Conservation (phyloP, 2,113 vertebrate species). For the Trichomycterus rosablanca region DNA sequence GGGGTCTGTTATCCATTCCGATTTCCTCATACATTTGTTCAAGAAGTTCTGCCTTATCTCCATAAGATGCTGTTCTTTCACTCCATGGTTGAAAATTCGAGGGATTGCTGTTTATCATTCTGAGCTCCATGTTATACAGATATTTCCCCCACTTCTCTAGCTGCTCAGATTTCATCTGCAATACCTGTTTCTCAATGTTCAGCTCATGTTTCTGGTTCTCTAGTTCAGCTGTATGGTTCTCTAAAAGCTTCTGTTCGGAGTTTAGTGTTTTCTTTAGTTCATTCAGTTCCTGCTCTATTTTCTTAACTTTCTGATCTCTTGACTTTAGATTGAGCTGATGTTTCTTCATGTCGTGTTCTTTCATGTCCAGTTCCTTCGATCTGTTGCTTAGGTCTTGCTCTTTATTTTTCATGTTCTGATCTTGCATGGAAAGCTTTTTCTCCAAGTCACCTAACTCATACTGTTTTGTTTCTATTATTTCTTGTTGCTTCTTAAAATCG, state of each 20-base stretch:
- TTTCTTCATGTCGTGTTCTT: slow-evolving; percentile 11
- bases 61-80: slow-evolving; percentile 39
- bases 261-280: slow-evolving; percentile 27
- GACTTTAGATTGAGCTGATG: slow-evolving; percentile 4
- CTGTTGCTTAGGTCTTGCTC: slow-evolving; percentile 9
- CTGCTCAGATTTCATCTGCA: slow-evolving; percentile 54
- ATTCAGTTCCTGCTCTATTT: slow-evolving; percentile 29
- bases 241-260: slow-evolving; percentile 41
- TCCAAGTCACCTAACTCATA: neutral
- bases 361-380: slow-evolving; percentile 17
- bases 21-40: slow-evolving; percentile 9
- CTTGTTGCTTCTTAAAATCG: slow-evolving; percentile 29
- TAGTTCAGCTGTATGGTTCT: slow-evolving; percentile 40
- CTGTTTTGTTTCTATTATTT: slow-evolving; percentile 25
- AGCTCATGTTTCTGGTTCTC: slow-evolving; percentile 53
- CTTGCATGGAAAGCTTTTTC: slow-evolving; percentile 3
- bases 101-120: slow-evolving; percentile 41
- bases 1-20: slow-evolving; percentile 1
- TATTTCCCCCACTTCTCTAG: slow-evolving; percentile 56
- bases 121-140: slow-evolving; percentile 53
- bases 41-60: neutral
- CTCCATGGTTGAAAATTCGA: slow-evolving; percentile 1
- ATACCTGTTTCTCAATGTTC: slow-evolving; percentile 47
- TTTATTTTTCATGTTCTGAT: neutral
- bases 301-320: slow-evolving; percentile 16